Percentiles rank a stretch among this genome's conserved stretches.
Evolutionary conservation across 1,140 invertebrate species (phyloP).

Genomic region (Acyrthosiphon pisum): DNA sequence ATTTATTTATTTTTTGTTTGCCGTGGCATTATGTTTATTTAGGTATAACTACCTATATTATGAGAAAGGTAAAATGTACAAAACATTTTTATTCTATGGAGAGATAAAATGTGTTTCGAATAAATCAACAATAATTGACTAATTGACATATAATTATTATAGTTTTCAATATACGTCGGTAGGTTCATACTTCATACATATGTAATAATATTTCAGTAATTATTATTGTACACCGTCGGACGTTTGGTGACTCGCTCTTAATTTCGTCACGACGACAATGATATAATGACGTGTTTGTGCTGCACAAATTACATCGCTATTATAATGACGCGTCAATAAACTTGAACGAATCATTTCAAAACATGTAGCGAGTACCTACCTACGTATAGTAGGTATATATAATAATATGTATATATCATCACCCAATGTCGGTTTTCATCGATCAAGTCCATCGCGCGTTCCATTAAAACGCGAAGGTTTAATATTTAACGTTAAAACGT

Average conservation of each 20-base stretch:
- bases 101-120: neutral
- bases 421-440: neutral
- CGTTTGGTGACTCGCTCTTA: neutral
- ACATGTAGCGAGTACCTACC: neutral
- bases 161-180: neutral
- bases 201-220: slow-evolving; percentile 3
- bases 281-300: neutral
- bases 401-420: neutral
- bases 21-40: too few species aligned
- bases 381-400: neutral
- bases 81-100: neutral
- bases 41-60: neutral
- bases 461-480: neutral
- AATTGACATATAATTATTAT: neutral
- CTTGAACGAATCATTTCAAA: neutral
- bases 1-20: neutral
- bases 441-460: neutral
- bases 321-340: neutral
- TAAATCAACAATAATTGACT: neutral
- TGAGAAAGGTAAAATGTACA: neutral
- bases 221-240: neutral
- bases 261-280: neutral
- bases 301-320: neutral
- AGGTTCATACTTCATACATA: neutral
- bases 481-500: neutral